A percentile compares a stretch with the other conserved stretches of the same genome.
phyloP scores from a whole-genome alignment of 2,113 vertebrate genomes.

The Gymnarchus niloticus region DNA sequence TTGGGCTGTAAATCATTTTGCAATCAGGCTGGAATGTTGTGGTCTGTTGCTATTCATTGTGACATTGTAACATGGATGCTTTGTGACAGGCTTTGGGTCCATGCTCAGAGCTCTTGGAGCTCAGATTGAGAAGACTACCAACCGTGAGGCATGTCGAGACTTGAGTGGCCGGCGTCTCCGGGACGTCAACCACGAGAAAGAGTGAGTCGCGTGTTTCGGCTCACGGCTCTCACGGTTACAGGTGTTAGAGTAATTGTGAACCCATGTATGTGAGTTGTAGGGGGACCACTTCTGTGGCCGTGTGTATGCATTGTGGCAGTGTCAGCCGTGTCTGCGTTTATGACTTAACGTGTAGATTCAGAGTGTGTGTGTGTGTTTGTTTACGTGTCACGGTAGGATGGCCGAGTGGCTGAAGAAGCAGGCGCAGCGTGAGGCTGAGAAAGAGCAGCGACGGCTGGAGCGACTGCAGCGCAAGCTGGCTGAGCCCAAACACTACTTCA shows the following conservation, averaged over 20 bases:
- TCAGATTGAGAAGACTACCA: constrained; percentile 97
- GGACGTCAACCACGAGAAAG: constrained; percentile 96
- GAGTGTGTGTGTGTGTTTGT: not conserved
- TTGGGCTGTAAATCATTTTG: not conserved
- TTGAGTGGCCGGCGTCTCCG: constrained; percentile 87
- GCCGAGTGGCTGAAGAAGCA: constrained; percentile 93
- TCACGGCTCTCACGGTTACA: too few species aligned
- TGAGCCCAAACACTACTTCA: constrained; percentile 77
- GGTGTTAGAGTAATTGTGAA: too few species aligned
- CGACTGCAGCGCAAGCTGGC: constrained; percentile 79
- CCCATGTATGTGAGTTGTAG: not conserved
- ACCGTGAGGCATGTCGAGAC: constrained; percentile 89
- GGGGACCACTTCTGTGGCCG: not conserved
- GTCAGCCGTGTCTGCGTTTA: not conserved
- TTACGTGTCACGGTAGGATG: constrained; percentile 66
- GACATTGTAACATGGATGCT: not conserved
- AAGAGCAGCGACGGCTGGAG: constrained; percentile 82
- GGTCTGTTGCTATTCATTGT: not conserved
- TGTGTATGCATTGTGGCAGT: not conserved
- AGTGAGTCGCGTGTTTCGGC: constrained; percentile 59
- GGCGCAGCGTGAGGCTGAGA: constrained; percentile 84
- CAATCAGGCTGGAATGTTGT: not conserved
- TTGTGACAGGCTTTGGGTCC: constrained; percentile 81
- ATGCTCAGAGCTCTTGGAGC: constrained; percentile 95
- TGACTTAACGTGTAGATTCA: not conserved